Conservation (phyloP, 2,888 invertebrate species). For the Coenonympha arcania region DNA sequence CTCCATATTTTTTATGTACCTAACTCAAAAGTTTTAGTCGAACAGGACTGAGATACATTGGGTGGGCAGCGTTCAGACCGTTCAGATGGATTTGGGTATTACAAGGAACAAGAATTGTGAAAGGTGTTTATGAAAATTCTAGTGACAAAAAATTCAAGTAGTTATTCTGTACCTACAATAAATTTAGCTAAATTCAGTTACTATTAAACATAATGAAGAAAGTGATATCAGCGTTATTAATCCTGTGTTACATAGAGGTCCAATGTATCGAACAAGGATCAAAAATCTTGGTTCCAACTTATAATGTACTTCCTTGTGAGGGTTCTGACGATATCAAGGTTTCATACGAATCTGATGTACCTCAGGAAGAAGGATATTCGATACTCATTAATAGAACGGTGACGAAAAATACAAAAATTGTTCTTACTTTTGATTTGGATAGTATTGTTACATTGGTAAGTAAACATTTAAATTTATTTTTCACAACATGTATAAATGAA, state of each 20-base stretch:
- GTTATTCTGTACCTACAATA: not conserved
- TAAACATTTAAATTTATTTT: not conserved
- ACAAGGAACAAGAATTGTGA: not conserved
- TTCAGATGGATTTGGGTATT: not conserved
- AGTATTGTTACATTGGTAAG: not conserved
- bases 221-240: not conserved
- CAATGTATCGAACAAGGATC: not conserved
- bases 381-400: not conserved
- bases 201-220: not conserved
- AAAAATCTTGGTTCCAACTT: not conserved
- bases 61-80: not conserved
- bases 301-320: not conserved
- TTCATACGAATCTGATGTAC: not conserved
- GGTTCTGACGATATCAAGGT: slow-evolving; percentile 1
- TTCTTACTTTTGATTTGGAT: slow-evolving; percentile 1
- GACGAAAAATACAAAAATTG: slow-evolving; percentile 1
- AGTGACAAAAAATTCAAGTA: too few species aligned
- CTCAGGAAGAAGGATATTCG: not conserved
- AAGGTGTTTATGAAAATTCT: not conserved
- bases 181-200: not conserved
- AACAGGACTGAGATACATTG: slow-evolving; percentile 1
- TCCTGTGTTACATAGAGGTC: not conserved
- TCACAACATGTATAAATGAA: too few species aligned
- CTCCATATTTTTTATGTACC: slow-evolving; percentile 3
- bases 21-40: not conserved